Percentiles rank a stretch among this genome's conserved stretches.
These are phyloP conservation scores for Pseudopodoces humilis DNA, from an alignment of 2,113 vertebrate genomes.

Conservation along the genomic window DNA sequence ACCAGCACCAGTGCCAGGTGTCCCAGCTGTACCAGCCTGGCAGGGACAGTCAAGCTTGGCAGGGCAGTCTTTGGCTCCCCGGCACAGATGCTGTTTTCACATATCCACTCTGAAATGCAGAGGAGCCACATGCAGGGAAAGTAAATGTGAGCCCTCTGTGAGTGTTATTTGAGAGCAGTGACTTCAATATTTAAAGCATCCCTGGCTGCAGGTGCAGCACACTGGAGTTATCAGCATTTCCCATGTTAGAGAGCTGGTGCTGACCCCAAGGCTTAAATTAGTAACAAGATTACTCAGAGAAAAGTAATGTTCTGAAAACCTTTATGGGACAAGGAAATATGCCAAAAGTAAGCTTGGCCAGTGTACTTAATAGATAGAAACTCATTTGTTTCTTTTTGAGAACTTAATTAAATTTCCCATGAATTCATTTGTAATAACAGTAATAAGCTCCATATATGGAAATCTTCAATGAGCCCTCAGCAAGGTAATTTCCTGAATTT, in stretches of 20 bases:
- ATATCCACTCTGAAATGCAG: background rate
- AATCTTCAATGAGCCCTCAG: constrained; percentile 24
- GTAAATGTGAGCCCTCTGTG: background rate
- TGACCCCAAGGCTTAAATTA: constrained; percentile 25
- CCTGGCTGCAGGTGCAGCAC: background rate
- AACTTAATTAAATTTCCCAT: constrained; percentile 62
- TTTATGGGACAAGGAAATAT: constrained; percentile 2
- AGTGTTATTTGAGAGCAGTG: background rate
- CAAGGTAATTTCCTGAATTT: constrained; percentile 56
- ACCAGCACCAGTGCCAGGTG: background rate
- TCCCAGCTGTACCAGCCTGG: background rate
- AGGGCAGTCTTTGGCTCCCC: background rate
- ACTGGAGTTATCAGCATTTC: background rate
- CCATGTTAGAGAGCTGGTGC: background rate
- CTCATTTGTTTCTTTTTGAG: constrained; percentile 53
- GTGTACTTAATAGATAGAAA: constrained; percentile 30
- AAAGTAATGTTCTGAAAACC: constrained; percentile 35
- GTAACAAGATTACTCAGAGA: constrained; percentile 46
- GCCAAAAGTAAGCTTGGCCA: constrained; percentile 53
- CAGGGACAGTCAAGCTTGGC: background rate
- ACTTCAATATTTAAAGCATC: background rate
- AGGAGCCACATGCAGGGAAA: background rate
- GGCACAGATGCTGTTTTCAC: background rate
- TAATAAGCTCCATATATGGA: constrained; percentile 38
- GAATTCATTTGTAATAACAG: constrained; percentile 56